Conservation (phyloP, 2,113 vertebrate genomes). For the Clupea harengus region DNA sequence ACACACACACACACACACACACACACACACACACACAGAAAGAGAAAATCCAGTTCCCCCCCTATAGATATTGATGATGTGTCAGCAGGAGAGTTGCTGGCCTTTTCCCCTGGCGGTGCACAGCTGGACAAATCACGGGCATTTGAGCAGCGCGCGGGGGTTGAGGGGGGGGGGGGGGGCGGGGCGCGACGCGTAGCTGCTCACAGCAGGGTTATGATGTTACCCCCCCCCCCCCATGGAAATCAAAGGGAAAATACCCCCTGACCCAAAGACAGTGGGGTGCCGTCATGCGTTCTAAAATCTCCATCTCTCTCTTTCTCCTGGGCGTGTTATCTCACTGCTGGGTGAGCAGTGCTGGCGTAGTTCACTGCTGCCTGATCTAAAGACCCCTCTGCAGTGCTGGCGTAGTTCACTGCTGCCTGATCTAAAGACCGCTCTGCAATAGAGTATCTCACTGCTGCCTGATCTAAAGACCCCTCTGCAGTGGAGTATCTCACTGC, state of each 20-base stretch:
- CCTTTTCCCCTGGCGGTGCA: conserved; percentile 34
- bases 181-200: not conserved
- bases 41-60: not conserved
- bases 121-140: conserved; percentile 37
- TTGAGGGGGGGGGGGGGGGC: not conserved
- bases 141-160: not conserved
- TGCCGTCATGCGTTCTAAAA: not conserved
- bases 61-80: conserved; percentile 44
- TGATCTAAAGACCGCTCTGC: too few species aligned
- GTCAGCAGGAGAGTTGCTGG: not conserved
- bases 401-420: too few species aligned
- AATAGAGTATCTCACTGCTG: too few species aligned
- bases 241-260: not conserved
- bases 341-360: too few species aligned
- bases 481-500: too few species aligned
- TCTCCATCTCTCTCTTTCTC: not conserved
- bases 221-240: not conserved
- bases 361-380: too few species aligned
- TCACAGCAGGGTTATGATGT: conserved; percentile 48
- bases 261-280: not conserved
- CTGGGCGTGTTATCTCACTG: too few species aligned
- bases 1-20: not conserved
- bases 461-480: too few species aligned
- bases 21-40: not conserved
- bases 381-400: too few species aligned